These are phyloP conservation scores for Drosophila percnosoma DNA, from an alignment of 2,888 invertebrate species.

Conservation along the genomic window DNA sequence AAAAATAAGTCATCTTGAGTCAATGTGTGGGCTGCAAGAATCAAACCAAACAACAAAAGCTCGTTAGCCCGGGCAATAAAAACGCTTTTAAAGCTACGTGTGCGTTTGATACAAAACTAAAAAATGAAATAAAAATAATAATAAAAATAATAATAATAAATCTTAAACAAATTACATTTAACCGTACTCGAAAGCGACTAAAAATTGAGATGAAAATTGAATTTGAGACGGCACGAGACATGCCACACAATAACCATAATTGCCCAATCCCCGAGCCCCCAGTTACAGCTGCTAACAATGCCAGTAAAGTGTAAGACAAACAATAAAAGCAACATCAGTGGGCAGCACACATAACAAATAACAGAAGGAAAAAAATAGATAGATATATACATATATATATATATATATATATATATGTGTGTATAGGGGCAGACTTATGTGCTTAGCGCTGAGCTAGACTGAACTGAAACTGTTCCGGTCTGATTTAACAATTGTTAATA, in stretches of 20 bases:
- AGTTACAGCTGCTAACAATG: conserved; percentile 64
- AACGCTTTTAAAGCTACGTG: conserved; percentile 53
- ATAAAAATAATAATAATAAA: background rate
- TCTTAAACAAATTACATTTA: conserved; percentile 72
- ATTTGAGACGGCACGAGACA: conserved; percentile 73
- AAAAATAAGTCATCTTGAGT: conserved; percentile 34
- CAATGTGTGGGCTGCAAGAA: conserved; percentile 43
- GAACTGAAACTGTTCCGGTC: conserved; percentile 80
- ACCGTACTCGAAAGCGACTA: conserved; percentile 66
- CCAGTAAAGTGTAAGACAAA: conserved; percentile 62
- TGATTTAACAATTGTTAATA: conserved; percentile 83
- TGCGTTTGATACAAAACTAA: conserved; percentile 29
- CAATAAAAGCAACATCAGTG: conserved; percentile 61
- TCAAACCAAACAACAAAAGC: conserved; percentile 31
- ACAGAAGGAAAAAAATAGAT: conserved; percentile 31
- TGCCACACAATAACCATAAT: conserved; percentile 18
- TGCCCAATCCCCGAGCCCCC: background rate
- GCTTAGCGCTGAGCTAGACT: conserved; percentile 33
- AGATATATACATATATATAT: background rate
- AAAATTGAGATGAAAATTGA: conserved; percentile 71
- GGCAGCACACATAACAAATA: conserved; percentile 50
- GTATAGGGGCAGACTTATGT: conserved; percentile 5
- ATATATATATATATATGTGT: background rate
- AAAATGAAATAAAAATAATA: background rate
- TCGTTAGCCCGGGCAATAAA: conserved; percentile 51